These are phyloP conservation scores for Platichthys stellatus DNA, from an alignment of 2,113 vertebrate species.

Conservation along the genomic window DNA sequence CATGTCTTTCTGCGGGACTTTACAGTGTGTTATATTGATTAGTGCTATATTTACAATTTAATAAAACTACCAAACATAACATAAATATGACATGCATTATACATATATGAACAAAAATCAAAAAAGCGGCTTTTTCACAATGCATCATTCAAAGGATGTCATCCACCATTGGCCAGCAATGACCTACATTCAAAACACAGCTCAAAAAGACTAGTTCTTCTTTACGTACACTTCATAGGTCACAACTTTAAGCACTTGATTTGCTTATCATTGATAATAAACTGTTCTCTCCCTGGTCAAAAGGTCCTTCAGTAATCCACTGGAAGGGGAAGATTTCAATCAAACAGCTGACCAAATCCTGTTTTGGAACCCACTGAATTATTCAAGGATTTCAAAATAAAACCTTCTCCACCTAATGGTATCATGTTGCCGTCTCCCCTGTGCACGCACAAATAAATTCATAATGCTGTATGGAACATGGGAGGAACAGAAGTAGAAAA, in stretches of 20 bases:
- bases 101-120: constrained; percentile 52
- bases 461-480: constrained; percentile 18
- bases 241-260: constrained; percentile 26
- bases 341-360: background rate
- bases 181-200: constrained; percentile 59
- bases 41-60: constrained; percentile 66
- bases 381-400: constrained; percentile 33
- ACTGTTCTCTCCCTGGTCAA: constrained; percentile 13
- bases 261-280: constrained; percentile 28
- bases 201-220: constrained; percentile 37
- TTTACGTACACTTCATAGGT: constrained; percentile 44
- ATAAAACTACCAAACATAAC: constrained; percentile 63
- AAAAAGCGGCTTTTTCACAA: constrained; percentile 13
- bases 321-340: background rate
- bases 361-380: constrained; percentile 35
- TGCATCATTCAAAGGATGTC: constrained; percentile 50
- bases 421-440: constrained; percentile 7
- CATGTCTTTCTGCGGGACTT: constrained; percentile 57
- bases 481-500: constrained; percentile 23
- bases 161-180: constrained; percentile 82
- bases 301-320: constrained; percentile 4
- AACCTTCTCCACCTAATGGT: constrained; percentile 25
- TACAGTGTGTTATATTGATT: constrained; percentile 59
- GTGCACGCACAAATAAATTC: constrained; percentile 26
- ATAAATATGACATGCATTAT: constrained; percentile 62